phyloP scores from a whole-genome alignment of 2,888 invertebrate species.

The Erpobdella octoculata region DNA sequence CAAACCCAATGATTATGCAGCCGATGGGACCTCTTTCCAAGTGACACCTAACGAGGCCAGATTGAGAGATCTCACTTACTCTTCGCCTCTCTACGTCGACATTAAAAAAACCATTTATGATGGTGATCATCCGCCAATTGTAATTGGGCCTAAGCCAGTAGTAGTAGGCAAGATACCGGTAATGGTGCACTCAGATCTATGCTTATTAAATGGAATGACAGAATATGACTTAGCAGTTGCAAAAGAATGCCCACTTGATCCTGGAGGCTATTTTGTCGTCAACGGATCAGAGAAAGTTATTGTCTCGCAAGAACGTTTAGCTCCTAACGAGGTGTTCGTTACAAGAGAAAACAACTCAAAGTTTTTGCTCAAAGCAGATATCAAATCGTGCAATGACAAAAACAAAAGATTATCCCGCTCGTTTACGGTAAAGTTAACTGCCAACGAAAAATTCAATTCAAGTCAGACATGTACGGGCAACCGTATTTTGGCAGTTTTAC shows the following conservation, averaged over 20 bases:
- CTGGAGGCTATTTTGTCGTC: constrained; percentile 98
- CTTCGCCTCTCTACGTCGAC: no score
- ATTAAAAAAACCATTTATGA: no score
- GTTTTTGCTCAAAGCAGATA: constrained; percentile 99
- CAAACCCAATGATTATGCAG: no score
- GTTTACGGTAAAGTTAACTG: no score
- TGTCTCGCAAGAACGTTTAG: constrained; percentile 99
- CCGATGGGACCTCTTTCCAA: no score
- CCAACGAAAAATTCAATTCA: no score
- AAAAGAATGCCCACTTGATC: constrained; percentile 97
- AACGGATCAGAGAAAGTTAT: constrained; percentile 97
- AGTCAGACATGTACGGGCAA: no score
- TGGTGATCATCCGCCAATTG: constrained; percentile 75
- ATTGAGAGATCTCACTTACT: no score
- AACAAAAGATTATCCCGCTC: constrained; percentile 89
- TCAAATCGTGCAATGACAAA: constrained; percentile 84
- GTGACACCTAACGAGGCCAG: no score
- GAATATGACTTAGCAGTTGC: constrained; percentile 98
- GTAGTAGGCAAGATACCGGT: constrained; percentile 88
- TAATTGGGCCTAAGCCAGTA: constrained; percentile 64
- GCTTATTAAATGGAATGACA: constrained; percentile 75
- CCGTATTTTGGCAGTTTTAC: constrained; percentile 90
- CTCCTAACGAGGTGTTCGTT: no score
- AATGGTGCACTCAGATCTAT: constrained; percentile 95
- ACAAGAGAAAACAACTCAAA: no score